Percentiles rank a stretch among this genome's conserved stretches.
Evolutionary conservation across 1,140 invertebrate species (phyloP).

Genomic region (Heliconius eleuchia): DNA sequence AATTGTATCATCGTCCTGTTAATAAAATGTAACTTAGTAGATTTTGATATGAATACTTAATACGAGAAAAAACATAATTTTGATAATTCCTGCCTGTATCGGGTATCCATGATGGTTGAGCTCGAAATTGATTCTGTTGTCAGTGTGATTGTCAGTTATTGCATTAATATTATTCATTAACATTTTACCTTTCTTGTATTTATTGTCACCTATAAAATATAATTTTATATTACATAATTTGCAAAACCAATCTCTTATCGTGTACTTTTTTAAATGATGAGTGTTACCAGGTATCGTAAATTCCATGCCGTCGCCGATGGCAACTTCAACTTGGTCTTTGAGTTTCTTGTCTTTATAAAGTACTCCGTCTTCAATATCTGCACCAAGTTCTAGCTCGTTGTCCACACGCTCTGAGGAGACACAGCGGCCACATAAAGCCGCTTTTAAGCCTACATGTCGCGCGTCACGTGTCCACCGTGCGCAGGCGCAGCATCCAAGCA

Average conservation of each 20-base stretch:
- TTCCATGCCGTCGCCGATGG: conserved; percentile 94
- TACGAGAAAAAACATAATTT: not conserved
- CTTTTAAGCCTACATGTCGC: conserved; percentile 79
- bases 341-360: conserved; percentile 93
- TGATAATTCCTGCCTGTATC: conserved; percentile 71
- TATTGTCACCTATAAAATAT: conserved; percentile 84
- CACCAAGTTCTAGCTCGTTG: conserved; percentile 84
- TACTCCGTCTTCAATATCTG: conserved; percentile 91
- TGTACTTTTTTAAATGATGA: not conserved
- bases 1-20: conserved; percentile 86
- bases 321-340: conserved; percentile 93
- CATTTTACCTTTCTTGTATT: conserved; percentile 88
- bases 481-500: conserved; percentile 72
- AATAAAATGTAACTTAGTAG: conserved; percentile 21
- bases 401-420: conserved; percentile 84
- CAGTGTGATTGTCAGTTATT: conserved; percentile 85
- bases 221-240: not conserved
- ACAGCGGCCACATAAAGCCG: conserved; percentile 83
- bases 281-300: conserved; percentile 91
- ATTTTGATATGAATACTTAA: not conserved
- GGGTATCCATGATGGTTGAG: conserved; percentile 86
- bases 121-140: conserved; percentile 88
- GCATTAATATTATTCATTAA: conserved; percentile 88
- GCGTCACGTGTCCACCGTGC: conserved; percentile 55
- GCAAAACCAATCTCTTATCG: no score